A percentile compares a stretch with the other conserved stretches of the same genome.
phyloP scores from a whole-genome alignment of 2,888 invertebrate species.

The Teleogryllus oceanicus region DNA sequence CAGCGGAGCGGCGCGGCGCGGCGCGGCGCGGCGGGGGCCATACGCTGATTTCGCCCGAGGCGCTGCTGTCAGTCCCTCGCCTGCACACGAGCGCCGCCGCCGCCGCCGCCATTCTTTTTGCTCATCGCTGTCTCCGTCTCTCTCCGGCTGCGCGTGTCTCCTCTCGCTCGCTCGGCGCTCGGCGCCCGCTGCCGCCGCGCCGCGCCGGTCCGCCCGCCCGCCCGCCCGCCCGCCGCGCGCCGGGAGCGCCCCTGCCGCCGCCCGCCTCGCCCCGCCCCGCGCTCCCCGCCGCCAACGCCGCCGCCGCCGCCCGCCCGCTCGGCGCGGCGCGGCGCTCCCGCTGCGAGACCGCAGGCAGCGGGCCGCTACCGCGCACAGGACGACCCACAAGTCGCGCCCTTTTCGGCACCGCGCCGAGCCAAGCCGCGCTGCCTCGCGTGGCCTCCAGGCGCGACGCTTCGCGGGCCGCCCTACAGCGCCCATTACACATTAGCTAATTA shows the following conservation, averaged over 20 bases:
- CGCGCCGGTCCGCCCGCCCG: not conserved
- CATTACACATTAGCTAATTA: too few relatives aligned
- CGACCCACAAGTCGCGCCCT: not conserved
- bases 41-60: too few relatives aligned
- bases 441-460: too few relatives aligned
- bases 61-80: constrained; percentile 35
- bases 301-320: not conserved
- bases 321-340: not conserved
- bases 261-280: not conserved
- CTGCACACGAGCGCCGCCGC: constrained; percentile 35
- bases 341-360: constrained; percentile 10
- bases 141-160: constrained; percentile 22
- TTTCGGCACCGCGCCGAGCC: not conserved
- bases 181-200: not conserved
- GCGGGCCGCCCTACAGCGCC: too few relatives aligned
- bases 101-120: not conserved
- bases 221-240: not conserved
- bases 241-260: not conserved
- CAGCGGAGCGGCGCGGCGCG: not conserved
- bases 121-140: constrained; percentile 22
- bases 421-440: too few relatives aligned
- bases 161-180: not conserved
- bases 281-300: not conserved
- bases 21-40: not conserved
- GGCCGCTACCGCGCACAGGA: constrained; percentile 18